These are phyloP conservation scores for Athalia cordata DNA, from an alignment of 2,888 invertebrate species.

Conservation along the genomic window DNA sequence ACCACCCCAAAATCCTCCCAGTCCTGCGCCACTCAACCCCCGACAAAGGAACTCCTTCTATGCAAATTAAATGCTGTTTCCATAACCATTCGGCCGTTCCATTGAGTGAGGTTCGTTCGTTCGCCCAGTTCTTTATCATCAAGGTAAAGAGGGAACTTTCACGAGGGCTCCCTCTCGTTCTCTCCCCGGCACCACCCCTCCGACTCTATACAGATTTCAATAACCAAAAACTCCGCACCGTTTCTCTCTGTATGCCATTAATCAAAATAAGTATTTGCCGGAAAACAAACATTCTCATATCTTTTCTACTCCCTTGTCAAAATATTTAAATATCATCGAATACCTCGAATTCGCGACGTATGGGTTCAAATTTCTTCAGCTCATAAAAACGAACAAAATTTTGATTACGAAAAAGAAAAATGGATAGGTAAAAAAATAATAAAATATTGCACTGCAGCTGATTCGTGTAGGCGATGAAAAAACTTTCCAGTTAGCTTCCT, in stretches of 20 bases:
- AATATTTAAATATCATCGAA: slow-evolving; percentile 16
- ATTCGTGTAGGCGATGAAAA: not conserved
- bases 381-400: too few relatives aligned
- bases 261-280: slow-evolving; percentile 61
- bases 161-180: slow-evolving; percentile 63
- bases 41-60: slow-evolving; percentile 73
- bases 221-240: slow-evolving; percentile 63
- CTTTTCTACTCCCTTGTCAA: slow-evolving; percentile 37
- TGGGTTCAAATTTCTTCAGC: not conserved
- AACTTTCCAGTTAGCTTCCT: slow-evolving; percentile 25
- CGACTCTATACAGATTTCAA: slow-evolving; percentile 61
- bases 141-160: slow-evolving; percentile 71
- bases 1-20: slow-evolving; percentile 18
- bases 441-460: not conserved
- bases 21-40: slow-evolving; percentile 51
- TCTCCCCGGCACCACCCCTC: slow-evolving; percentile 48
- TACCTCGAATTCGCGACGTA: not conserved
- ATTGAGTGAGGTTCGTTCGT: slow-evolving; percentile 71
- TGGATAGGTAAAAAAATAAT: not conserved
- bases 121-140: slow-evolving; percentile 71
- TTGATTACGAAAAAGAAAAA: too few relatives aligned
- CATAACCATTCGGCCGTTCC: slow-evolving; percentile 74
- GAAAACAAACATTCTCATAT: slow-evolving; percentile 41
- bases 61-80: slow-evolving; percentile 74
- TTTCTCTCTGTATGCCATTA: slow-evolving; percentile 64